Conservation (phyloP, 2,888 invertebrate species). For the Callinectes sapidus region DNA sequence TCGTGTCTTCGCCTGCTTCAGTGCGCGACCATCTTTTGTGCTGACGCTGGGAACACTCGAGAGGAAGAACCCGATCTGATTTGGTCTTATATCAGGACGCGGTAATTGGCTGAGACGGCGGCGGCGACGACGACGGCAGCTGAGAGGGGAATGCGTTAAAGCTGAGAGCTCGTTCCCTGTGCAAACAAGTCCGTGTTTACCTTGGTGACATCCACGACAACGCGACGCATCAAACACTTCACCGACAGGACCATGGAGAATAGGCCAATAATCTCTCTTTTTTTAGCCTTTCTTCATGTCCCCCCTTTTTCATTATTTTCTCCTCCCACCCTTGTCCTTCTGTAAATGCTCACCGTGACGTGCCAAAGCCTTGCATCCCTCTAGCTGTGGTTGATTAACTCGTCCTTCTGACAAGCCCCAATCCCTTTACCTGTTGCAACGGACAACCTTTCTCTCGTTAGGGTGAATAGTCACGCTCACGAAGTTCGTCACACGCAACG, state of each 20-base stretch:
- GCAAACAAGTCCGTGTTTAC: constrained; percentile 34
- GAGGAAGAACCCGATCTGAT: constrained; percentile 30
- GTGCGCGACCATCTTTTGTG: constrained; percentile 30
- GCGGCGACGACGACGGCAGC: constrained; percentile 24
- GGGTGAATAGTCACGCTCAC: background rate
- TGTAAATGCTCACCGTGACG: background rate
- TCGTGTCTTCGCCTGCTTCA: background rate
- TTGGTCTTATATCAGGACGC: constrained; percentile 23
- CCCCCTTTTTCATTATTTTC: constrained; percentile 2
- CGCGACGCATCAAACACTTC: constrained; percentile 32
- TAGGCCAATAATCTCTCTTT: constrained; percentile 27
- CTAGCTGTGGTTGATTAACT: background rate
- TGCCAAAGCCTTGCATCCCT: background rate
- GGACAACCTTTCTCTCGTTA: background rate
- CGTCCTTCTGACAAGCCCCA: background rate
- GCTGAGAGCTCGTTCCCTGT: constrained; percentile 34
- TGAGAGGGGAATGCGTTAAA: constrained; percentile 33
- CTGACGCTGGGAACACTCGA: constrained; percentile 32
- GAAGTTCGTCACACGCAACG: constrained; percentile 26
- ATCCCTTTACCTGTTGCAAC: constrained; percentile 2
- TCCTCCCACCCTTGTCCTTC: background rate
- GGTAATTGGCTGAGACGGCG: constrained; percentile 32
- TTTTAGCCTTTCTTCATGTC: background rate
- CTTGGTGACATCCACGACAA: constrained; percentile 33
- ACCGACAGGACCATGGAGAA: constrained; percentile 5